Evolutionary conservation across 1,140 invertebrate genomes (phyloP).

Genomic region (Heliconius hewitsoni): DNA sequence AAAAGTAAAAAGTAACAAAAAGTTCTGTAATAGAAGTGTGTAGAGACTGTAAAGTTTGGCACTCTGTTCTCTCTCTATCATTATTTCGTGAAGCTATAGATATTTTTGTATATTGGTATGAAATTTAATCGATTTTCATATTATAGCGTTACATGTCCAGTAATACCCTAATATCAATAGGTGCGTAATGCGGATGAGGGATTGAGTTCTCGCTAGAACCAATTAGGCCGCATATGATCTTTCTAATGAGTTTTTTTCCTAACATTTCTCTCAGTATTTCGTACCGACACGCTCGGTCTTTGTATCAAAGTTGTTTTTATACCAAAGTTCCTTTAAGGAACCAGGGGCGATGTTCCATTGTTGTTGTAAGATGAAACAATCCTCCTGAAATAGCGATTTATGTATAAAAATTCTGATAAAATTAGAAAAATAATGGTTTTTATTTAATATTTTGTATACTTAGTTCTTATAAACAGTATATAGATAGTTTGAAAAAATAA

Average conservation of each 20-base stretch:
- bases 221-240: conserved; percentile 65
- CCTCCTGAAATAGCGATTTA: neutral
- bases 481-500: no score
- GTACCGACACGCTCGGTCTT: conserved; percentile 1
- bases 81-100: no score
- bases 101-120: no score
- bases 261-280: conserved; percentile 46
- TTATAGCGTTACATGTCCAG: conserved; percentile 8
- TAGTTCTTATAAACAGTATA: neutral
- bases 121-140: neutral
- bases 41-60: no score
- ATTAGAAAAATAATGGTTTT: neutral
- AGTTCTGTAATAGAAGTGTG: no score
- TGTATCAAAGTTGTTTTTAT: conserved; percentile 12
- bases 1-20: no score
- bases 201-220: conserved; percentile 65
- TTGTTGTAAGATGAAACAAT: conserved; percentile 1
- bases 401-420: neutral
- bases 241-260: conserved; percentile 58
- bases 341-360: neutral
- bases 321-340: conserved; percentile 1
- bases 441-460: neutral
- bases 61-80: no score
- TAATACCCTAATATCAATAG: conserved; percentile 15
- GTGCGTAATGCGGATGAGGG: conserved; percentile 53